Base-by-base conservation (phyloP, 2,888 invertebrate species). In the Hoplodrina blanda region DNA sequence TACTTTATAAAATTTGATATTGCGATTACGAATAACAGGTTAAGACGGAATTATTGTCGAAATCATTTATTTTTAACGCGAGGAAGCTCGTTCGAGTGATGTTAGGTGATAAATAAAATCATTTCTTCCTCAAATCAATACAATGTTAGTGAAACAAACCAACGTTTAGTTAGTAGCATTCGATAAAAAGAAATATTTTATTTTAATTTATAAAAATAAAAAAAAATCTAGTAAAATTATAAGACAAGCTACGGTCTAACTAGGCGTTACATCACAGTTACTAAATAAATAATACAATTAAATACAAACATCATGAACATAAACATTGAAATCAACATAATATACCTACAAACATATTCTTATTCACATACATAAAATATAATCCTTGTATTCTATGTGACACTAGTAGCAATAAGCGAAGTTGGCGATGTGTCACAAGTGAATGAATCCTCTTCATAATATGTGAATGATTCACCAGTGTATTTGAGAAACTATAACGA, bases 11-110 rank as follows among this genome's bases (percentile, higher is more conserved):
- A 86, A 89, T 89, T 86, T 88, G 70, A 81, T 86, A 85, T 81
- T 85, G 83, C 73, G 69, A 82, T 80, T 83, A 84, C 66, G 73
- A 85, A 82, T 85, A 87, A 87, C 78, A 81, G 85, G 81, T 71
- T 81, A 86, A 84, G 80, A 86, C 80, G 81, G 86, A 81, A 81
- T 91, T 91, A 91, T 91, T 91, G 91, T 91, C 91, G 66, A 82
- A 88, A 89, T 83, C 72, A 82, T 86, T 86, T 82, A 80, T 85
- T 77, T 84, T 82, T 89, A 83, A 79, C 60, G 71, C 76, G 82
- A 82, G 87, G 86, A 88, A 89, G 90, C 85, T 89, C 88, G 67
- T 76, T 76, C 49, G 60, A 65, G 46, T 50, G 15, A 56, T 60
- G 33, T 55, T 56, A 46, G 44, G 54, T 49, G 59, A 66, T 59